Evolutionary conservation across 1,140 invertebrate species (phyloP), one percentile per base, ranked within the genome.

Genomic region (Sitobion miscanthi): DNA sequence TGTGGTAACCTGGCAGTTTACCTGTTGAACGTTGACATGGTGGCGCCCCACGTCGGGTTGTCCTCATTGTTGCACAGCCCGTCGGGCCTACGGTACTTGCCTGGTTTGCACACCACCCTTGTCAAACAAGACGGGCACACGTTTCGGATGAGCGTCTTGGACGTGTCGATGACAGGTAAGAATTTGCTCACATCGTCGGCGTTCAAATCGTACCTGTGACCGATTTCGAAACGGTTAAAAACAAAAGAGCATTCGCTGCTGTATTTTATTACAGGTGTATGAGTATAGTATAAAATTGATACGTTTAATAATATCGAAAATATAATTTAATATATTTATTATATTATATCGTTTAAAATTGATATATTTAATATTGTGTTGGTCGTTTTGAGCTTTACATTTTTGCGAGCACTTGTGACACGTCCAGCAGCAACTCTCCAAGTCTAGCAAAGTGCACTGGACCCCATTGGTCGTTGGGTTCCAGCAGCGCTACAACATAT

Each of bases 41-140:
- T 96, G n/a, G 97, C 96, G 1, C 98, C 98, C 98, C 98, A 99
- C 1, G 97, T 97, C 0, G 98, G 98, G 95, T 99, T 97, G 85
- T 98, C 96, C 77, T 99, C 95, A 95, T 99, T 99, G 94, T 98
- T 99, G 95, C 98, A 99, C 20, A 98, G 96, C 0, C 98, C 99
- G 95, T 99, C 98, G 92, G 97, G 96, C 14, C 98, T 96, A 6
- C 99, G 96, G 95, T 99, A 99, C 94, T 99, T 98, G n/a, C 98
- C 98, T 7, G 98, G 96, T 42, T 97, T 96, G 94, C 98, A 99
- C 95, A 98, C 97, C 2, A 98, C 97, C 93, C 98, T 97, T 2
- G 97, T 97, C 94, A 99, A 96, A 95, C 98, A 98, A 2, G 98
- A 97, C 8, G 98, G 98, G 95, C 98, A 99, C 1, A 98, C 96